A percentile compares a stretch with the other conserved stretches of the same genome.
Conservation (phyloP, 1,140 invertebrate genomes). For the Magallana ariakensis region DNA sequence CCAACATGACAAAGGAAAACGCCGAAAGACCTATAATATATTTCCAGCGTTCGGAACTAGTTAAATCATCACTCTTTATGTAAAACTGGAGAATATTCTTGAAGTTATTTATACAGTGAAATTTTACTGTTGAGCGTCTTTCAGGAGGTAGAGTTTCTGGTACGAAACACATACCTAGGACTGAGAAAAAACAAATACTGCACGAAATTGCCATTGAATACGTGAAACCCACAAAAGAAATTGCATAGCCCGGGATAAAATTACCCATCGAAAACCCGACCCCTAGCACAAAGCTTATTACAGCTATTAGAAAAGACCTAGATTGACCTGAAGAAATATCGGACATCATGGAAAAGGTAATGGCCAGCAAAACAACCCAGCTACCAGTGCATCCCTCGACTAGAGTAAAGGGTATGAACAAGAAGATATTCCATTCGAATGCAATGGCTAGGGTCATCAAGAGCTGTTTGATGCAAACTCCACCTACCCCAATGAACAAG, state of each 20-base stretch:
- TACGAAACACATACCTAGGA: constrained; percentile 39
- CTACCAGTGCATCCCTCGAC: constrained; percentile 47
- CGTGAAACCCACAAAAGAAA: not conserved
- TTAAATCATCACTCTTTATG: not conserved
- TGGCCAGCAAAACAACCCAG: not conserved
- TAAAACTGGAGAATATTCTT: constrained; percentile 20
- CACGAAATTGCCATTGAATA: not conserved
- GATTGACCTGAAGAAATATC: constrained; percentile 41
- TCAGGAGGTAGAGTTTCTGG: constrained; percentile 29
- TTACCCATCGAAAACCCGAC: not conserved
- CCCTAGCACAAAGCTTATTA: constrained; percentile 3
- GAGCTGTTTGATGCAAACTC: constrained; percentile 32
- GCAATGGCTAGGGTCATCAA: constrained; percentile 40
- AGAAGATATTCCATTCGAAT: constrained; percentile 5
- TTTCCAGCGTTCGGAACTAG: constrained; percentile 29
- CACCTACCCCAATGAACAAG: constrained; percentile 32
- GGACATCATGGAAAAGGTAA: constrained; percentile 44
- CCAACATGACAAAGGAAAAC: constrained; percentile 34
- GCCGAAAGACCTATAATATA: constrained; percentile 32
- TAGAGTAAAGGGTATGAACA: constrained; percentile 28
- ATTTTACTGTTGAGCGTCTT: not conserved
- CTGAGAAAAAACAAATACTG: constrained; percentile 25
- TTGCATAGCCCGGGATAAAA: constrained; percentile 17
- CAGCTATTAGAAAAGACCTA: constrained; percentile 48
- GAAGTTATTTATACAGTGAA: constrained; percentile 5